Conservation (phyloP, 2,888 invertebrate species). For the Drosophila paranaensis region DNA sequence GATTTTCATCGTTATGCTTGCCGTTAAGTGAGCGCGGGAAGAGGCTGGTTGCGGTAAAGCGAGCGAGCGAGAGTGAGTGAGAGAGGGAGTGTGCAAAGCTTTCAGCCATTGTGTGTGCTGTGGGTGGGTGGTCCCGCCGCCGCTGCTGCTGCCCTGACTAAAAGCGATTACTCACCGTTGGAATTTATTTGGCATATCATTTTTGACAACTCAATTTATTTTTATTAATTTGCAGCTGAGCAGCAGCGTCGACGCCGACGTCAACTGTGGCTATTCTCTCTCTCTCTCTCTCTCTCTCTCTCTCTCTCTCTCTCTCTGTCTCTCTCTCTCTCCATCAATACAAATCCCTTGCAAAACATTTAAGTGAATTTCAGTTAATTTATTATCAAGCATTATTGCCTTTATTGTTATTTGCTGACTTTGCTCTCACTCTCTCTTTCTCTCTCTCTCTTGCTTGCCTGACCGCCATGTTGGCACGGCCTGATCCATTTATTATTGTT, state of each 20-base stretch:
- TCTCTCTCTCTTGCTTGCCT: slow-evolving; percentile 16
- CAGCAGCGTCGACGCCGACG: slow-evolving; percentile 45
- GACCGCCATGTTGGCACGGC: slow-evolving; percentile 38
- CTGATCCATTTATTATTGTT: slow-evolving; percentile 64
- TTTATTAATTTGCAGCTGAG: slow-evolving; percentile 84
- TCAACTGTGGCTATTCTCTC: slow-evolving; percentile 33
- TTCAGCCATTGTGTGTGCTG: slow-evolving; percentile 64
- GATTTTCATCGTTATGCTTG: slow-evolving; percentile 81
- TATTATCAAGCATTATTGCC: slow-evolving; percentile 83
- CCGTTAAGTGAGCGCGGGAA: slow-evolving; percentile 67
- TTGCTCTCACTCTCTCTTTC: slow-evolving; percentile 10
- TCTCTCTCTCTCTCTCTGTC: neutral
- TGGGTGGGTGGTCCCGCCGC: slow-evolving; percentile 64
- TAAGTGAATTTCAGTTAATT: slow-evolving; percentile 84
- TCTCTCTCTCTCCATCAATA: neutral
- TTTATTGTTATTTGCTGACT: slow-evolving; percentile 75
- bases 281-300: neutral
- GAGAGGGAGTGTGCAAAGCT: slow-evolving; percentile 34
- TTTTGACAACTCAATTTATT: slow-evolving; percentile 85
- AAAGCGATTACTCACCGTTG: slow-evolving; percentile 84
- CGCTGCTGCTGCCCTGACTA: slow-evolving; percentile 30
- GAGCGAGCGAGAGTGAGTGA: slow-evolving; percentile 15
- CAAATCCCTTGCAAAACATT: slow-evolving; percentile 52
- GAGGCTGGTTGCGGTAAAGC: slow-evolving; percentile 44
- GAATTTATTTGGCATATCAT: slow-evolving; percentile 85